Evolutionary conservation across 2,113 vertebrate species (phyloP).

Genomic region (Oreamnos americanus): DNA sequence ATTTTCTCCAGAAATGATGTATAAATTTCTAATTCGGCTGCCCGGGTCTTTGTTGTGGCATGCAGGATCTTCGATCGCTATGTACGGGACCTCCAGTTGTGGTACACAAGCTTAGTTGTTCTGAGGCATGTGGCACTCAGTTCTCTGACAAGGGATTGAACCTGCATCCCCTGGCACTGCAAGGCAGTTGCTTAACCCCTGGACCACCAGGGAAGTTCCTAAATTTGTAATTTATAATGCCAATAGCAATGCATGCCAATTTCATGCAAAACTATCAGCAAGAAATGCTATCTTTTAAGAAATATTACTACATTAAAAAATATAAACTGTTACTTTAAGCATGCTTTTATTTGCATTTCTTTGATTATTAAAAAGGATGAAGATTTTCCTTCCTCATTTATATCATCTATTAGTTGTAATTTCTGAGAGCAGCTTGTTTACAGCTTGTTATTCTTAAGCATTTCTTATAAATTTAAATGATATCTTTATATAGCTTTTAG

Average conservation of each 20-base stretch:
- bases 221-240: not conserved
- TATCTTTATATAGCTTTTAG: not conserved
- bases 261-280: not conserved
- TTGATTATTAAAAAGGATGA: not conserved
- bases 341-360: not conserved
- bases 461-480: not conserved
- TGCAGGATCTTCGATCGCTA: accelerated
- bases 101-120: no score
- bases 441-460: not conserved
- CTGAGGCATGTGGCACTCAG: no score
- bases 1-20: not conserved
- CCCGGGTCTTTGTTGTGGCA: no score
- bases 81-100: no score
- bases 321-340: not conserved
- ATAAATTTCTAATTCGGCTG: not conserved
- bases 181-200: no score
- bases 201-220: no score
- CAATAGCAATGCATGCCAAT: not conserved
- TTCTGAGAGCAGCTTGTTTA: not conserved
- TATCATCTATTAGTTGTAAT: not conserved
- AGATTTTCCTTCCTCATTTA: not conserved
- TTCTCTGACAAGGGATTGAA: no score
- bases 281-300: not conserved
- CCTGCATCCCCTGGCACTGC: no score
- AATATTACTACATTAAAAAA: not conserved